A percentile compares a stretch with the other conserved stretches of the same genome.
These are phyloP conservation scores for Boleophthalmus pectinirostris DNA, from an alignment of 2,113 vertebrate genomes.

Conservation along the genomic window DNA sequence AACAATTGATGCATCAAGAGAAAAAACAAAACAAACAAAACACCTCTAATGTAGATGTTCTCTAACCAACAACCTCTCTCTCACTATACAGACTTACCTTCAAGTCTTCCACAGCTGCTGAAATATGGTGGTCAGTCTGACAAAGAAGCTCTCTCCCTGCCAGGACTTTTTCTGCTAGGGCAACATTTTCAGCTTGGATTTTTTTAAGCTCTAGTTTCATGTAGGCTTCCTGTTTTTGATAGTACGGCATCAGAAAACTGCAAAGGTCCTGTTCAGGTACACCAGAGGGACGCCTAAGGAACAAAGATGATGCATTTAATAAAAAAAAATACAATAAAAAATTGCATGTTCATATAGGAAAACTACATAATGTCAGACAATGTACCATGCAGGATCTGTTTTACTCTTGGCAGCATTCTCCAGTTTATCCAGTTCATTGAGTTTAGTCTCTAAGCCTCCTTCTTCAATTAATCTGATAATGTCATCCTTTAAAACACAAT, in stretches of 20 bases:
- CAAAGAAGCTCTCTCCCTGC: slow-evolving; percentile 67
- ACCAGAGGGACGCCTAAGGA: slow-evolving; percentile 75
- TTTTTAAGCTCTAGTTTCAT: slow-evolving; percentile 70
- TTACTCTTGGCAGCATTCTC: slow-evolving; percentile 61
- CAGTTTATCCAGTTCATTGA: slow-evolving; percentile 76
- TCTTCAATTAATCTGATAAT: slow-evolving; percentile 74
- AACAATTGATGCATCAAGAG: no score
- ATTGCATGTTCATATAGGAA: background rate
- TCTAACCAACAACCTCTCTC: background rate
- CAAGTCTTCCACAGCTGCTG: slow-evolving; percentile 71
- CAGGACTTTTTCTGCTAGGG: slow-evolving; percentile 66
- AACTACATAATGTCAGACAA: background rate
- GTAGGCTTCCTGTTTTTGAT: slow-evolving; percentile 74
- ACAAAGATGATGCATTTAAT: background rate
- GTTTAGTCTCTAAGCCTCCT: slow-evolving; percentile 69
- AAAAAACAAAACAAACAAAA: no score
- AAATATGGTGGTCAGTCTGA: slow-evolving; percentile 66
- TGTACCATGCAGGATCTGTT: slow-evolving; percentile 71
- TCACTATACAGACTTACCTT: slow-evolving; percentile 51
- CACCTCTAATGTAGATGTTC: no score
- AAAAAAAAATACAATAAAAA: background rate
- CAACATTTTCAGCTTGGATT: slow-evolving; percentile 70
- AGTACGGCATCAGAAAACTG: slow-evolving; percentile 74
- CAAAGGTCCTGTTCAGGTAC: slow-evolving; percentile 77
- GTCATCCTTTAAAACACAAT: slow-evolving; percentile 66